A percentile compares a stretch with the other conserved stretches of the same genome.
Evolutionary conservation across 2,113 vertebrate genomes (phyloP).

Genomic region (Charadrius vociferus): DNA sequence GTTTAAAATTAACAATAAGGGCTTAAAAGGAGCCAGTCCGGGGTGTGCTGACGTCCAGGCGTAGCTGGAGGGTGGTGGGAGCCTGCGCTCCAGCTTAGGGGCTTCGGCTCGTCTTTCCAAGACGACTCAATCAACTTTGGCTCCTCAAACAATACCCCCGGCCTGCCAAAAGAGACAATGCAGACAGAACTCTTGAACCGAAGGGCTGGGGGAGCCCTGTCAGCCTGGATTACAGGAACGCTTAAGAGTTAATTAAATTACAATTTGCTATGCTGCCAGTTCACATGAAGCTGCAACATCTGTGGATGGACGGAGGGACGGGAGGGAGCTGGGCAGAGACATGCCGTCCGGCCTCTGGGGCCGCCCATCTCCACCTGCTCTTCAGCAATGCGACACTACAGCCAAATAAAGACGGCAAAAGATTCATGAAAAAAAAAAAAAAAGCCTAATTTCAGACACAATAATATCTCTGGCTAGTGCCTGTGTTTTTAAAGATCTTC

Average conservation of each 20-base stretch:
- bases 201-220: constrained; percentile 1
- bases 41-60: not conserved
- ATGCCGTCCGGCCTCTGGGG: not conserved
- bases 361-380: not conserved
- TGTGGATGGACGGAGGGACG: constrained; percentile 60
- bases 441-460: not conserved
- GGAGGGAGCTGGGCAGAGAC: constrained; percentile 35
- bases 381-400: not conserved
- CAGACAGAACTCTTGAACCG: not conserved
- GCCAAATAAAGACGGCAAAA: not conserved
- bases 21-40: not conserved
- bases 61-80: not conserved
- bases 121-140: not conserved
- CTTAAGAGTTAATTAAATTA: constrained; percentile 80
- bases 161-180: not conserved
- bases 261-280: constrained; percentile 78
- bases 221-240: constrained; percentile 14
- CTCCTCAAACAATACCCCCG: not conserved
- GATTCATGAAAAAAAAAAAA: accelerated
- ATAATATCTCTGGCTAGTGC: accelerated
- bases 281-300: constrained; percentile 66
- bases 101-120: not conserved
- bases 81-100: not conserved
- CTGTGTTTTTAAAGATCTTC: not conserved
- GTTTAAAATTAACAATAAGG: not conserved